Evolutionary conservation across 2,113 vertebrate species (phyloP), one percentile per base, ranked within the genome.

Genomic region (Mesoclemmys tuberculata): DNA sequence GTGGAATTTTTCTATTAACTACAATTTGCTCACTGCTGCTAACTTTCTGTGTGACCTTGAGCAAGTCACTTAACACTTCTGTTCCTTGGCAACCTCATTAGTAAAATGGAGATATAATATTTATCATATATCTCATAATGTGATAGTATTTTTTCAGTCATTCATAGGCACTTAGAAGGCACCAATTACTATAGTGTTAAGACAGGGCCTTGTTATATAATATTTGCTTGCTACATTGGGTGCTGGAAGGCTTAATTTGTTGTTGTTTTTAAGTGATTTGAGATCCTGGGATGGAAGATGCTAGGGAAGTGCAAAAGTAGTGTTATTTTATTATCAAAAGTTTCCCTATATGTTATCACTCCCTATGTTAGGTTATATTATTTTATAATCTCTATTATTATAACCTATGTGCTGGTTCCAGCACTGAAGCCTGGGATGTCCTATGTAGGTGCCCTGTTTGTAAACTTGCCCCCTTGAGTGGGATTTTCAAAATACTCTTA

Each of bases 341-440:
- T 92, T 90, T 94, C 96, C 96, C 96, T 96, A 22, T 71, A 71
- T 71, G 8, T 52, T 52, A 52, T 52, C 86, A 87, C 93, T 95
- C 91, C 77, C 84, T 90, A 26, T 96, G 93, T 95, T 97, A 96
- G 97, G 96, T 97, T 97, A 96, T 97, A 96, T 97, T 97, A 96
- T 97, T 97, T 97, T 97, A 97, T 97, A 97, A 87, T 93, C 82
- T 95, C 95, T 94, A 97, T 97, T 97, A 97, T 96, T 58, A 58
- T 97, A 94, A 64, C 93, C 97, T 92, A 90, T 94, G 94, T 97
- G 93, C 93, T 89, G 91, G 55, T 29, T 97, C 94, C 84, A 61
- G 95, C 95, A 90, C 92, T 85, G 94, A 61, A 96, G 96, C 94
- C 91, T 92, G 95, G 95, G 92, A 92, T 96, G 95, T 90, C 95